A percentile compares a stretch with the other conserved stretches of the same genome.
phyloP scores from a whole-genome alignment of 2,888 invertebrate genomes.

The Himalopsyche anomala region DNA sequence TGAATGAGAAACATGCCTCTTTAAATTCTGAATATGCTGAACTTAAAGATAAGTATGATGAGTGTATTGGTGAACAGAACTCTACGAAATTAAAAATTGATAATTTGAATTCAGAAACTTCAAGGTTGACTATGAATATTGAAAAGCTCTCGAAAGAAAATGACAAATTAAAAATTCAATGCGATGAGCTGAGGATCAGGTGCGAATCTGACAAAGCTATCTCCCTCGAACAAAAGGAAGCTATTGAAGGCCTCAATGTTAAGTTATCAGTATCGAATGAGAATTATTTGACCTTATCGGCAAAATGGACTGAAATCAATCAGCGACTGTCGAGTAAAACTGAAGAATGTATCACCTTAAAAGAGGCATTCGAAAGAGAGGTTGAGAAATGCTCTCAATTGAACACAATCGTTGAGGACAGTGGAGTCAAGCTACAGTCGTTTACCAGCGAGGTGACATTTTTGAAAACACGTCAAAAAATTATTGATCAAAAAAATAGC shows the following conservation, averaged over 20 bases:
- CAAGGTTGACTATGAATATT: constrained; percentile 72
- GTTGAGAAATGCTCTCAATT: constrained; percentile 60
- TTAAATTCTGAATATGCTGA: constrained; percentile 76
- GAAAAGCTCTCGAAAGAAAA: constrained; percentile 72
- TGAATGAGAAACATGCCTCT: constrained; percentile 78
- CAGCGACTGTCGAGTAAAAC: constrained; percentile 53
- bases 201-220: constrained; percentile 48
- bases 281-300: constrained; percentile 28
- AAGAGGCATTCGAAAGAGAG: constrained; percentile 59
- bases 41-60: constrained; percentile 75
- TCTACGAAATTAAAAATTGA: constrained; percentile 73
- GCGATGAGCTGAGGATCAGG: constrained; percentile 70
- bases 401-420: constrained; percentile 56
- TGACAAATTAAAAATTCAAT: constrained; percentile 71
- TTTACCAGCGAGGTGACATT: constrained; percentile 60
- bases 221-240: not conserved
- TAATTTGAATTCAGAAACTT: constrained; percentile 70
- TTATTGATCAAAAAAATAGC: constrained; percentile 62
- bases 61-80: constrained; percentile 76
- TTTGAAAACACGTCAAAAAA: constrained; percentile 59
- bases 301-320: constrained; percentile 51
- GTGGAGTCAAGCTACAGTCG: constrained; percentile 57
- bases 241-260: constrained; percentile 12
- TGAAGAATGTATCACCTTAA: constrained; percentile 55
- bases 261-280: constrained; percentile 9